Conservation (phyloP, 2,113 vertebrate genomes). For the Sturnus vulgaris region DNA sequence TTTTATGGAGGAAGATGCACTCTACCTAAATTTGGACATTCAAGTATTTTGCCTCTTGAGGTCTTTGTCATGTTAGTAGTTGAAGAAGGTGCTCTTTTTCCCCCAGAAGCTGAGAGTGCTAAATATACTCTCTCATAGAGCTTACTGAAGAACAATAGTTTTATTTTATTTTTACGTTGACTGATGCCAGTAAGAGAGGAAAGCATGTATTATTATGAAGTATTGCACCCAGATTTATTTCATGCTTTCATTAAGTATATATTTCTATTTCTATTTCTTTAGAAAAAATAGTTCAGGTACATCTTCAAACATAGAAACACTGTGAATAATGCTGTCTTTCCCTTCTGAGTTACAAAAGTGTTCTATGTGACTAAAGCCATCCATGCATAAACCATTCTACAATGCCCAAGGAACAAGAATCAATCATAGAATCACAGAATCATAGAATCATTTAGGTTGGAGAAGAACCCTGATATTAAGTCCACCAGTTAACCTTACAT, state of each 20-base stretch:
- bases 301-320: background rate
- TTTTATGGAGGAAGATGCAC: background rate
- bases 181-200: background rate
- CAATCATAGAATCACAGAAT: background rate
- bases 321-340: background rate
- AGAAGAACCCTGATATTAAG: background rate
- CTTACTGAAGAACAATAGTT: background rate
- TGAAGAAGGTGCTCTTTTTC: background rate
- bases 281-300: background rate
- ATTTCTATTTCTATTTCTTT: background rate
- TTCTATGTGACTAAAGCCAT: background rate
- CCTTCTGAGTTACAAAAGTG: background rate
- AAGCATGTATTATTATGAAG: background rate
- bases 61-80: constrained; percentile 14
- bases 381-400: background rate
- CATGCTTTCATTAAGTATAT: background rate
- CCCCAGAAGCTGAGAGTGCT: background rate
- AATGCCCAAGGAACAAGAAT: background rate
- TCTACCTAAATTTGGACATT: background rate
- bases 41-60: background rate
- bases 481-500: background rate
- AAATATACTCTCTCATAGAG: background rate
- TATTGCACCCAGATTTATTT: background rate
- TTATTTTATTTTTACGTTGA: constrained; percentile 11
- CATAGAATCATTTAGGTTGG: background rate